These are phyloP conservation scores for Parauchenoglanis ngamensis DNA, from an alignment of 2,797 vertebrate genomes.

Conservation along the genomic window DNA sequence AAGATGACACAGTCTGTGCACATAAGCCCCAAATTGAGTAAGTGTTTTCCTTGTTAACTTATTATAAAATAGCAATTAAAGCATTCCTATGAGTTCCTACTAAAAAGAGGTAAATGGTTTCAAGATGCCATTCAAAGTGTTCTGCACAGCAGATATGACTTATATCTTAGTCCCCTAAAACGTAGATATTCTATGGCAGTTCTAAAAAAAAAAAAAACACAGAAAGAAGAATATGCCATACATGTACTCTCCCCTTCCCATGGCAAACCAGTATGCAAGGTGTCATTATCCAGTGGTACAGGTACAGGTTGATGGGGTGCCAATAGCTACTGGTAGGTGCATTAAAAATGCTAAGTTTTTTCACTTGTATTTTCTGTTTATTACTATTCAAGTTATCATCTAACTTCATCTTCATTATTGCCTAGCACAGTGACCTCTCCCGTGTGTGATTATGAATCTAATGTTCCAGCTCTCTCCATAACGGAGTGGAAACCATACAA, in stretches of 20 bases:
- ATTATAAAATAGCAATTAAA: background rate
- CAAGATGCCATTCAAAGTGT: too few relatives aligned
- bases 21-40: conserved; percentile 89
- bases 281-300: background rate
- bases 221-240: background rate
- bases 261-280: background rate
- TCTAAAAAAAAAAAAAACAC: too few relatives aligned
- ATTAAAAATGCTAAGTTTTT: background rate
- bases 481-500: background rate
- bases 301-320: background rate
- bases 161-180: background rate
- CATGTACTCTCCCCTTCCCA: background rate
- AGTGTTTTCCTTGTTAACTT: conserved; percentile 54
- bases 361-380: too few relatives aligned
- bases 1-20: conserved; percentile 91
- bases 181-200: background rate
- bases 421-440: too few relatives aligned
- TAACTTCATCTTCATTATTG: too few relatives aligned
- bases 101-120: background rate
- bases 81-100: background rate
- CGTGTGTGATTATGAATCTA: too few relatives aligned
- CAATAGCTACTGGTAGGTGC: background rate
- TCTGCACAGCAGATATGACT: background rate
- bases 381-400: too few relatives aligned
- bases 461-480: background rate